Percentiles rank a stretch among this genome's conserved stretches.
Evolutionary conservation across 2,888 invertebrate genomes (phyloP).

Genomic region (Galeopsomyia nigrocyanea): DNA sequence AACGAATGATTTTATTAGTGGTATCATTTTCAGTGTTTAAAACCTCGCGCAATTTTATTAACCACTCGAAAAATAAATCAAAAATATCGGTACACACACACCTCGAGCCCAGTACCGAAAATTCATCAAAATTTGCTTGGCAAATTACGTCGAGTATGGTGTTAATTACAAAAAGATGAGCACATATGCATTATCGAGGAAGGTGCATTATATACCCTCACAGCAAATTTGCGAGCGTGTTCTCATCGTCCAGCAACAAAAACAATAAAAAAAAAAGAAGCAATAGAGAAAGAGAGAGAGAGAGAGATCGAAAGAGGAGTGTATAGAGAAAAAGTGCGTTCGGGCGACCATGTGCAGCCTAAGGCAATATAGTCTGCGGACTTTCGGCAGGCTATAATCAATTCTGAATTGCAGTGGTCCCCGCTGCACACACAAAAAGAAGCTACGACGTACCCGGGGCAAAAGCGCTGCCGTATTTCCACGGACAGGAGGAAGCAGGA

Average conservation of each 20-base stretch:
- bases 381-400: conserved; percentile 62
- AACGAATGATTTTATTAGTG: too few species aligned
- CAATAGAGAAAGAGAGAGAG: neutral
- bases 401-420: conserved; percentile 49
- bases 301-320: neutral
- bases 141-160: too few species aligned
- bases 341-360: neutral
- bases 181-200: too few species aligned
- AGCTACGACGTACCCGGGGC: neutral
- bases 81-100: too few species aligned
- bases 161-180: too few species aligned
- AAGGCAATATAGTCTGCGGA: conserved; percentile 48
- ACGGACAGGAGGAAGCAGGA: conserved; percentile 29
- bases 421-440: conserved; percentile 19
- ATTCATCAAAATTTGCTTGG: too few species aligned
- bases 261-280: neutral
- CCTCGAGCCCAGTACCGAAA: too few species aligned
- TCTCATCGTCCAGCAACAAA: neutral
- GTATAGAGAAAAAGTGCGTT: neutral
- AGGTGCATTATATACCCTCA: too few species aligned
- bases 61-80: too few species aligned
- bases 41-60: too few species aligned
- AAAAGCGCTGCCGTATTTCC: conserved; percentile 11
- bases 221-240: too few species aligned
- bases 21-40: too few species aligned